Percentiles rank a stretch among this genome's conserved stretches.
These are phyloP conservation scores for Bufo gargarizans DNA, from an alignment of 2,113 vertebrate genomes.

Conservation along the genomic window DNA sequence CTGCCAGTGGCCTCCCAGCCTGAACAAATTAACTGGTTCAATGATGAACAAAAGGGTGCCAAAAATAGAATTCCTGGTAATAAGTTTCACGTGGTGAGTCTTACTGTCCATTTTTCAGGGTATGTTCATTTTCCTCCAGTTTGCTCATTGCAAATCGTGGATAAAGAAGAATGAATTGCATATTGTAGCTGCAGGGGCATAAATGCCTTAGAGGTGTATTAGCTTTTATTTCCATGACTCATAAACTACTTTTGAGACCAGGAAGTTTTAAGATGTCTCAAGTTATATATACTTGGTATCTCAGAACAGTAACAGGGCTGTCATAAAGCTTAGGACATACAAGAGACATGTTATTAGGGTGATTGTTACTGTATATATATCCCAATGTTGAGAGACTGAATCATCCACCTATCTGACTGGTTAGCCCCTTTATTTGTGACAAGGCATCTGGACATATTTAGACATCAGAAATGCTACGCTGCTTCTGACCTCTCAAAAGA, in stretches of 20 bases:
- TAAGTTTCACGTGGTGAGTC: slow-evolving; percentile 22
- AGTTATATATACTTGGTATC: neutral
- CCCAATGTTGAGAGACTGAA: neutral
- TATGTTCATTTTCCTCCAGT: slow-evolving; percentile 17
- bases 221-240: slow-evolving; percentile 26
- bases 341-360: neutral
- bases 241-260: slow-evolving; percentile 2
- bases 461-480: too few relatives aligned
- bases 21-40: slow-evolving; percentile 47
- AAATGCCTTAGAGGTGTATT: slow-evolving; percentile 32
- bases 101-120: slow-evolving; percentile 47
- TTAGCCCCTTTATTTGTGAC: too few relatives aligned
- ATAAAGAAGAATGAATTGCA: slow-evolving; percentile 43
- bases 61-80: slow-evolving; percentile 28
- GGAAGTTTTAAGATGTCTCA: neutral
- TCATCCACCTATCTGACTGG: too few relatives aligned
- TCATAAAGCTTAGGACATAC: neutral
- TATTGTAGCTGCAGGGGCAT: slow-evolving; percentile 26
- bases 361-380: neutral
- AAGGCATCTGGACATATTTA: too few relatives aligned
- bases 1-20: slow-evolving; percentile 11
- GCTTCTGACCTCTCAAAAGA: neutral
- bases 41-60: slow-evolving; percentile 12
- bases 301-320: neutral
- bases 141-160: neutral